These are phyloP conservation scores for Sylvia atricapilla DNA, from an alignment of 2,113 vertebrate species.

Conservation along the genomic window DNA sequence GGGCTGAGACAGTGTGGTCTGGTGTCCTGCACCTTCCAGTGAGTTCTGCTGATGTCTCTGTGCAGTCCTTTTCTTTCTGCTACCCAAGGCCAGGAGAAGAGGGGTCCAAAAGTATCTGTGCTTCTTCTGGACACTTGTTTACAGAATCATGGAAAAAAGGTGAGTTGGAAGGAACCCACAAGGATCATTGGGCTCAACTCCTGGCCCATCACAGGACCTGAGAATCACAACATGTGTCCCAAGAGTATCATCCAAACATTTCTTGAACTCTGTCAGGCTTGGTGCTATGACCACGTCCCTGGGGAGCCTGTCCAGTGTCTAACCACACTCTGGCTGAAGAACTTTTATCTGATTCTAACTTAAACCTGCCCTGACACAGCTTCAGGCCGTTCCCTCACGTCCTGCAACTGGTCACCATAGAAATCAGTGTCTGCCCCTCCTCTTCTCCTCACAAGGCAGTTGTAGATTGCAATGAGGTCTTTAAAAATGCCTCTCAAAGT, in stretches of 20 bases:
- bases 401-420: not conserved
- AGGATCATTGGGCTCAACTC: not conserved
- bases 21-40: not conserved
- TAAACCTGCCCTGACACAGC: not conserved
- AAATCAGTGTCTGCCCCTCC: not conserved
- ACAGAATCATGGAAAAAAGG: not conserved
- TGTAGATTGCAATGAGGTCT: not conserved
- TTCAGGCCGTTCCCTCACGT: not conserved
- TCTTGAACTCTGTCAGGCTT: not conserved
- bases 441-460: not conserved
- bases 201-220: too few species aligned
- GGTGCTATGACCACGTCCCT: not conserved
- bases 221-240: not conserved
- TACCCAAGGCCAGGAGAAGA: not conserved
- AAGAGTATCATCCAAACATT: not conserved
- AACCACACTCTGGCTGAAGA: not conserved
- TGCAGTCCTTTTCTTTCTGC: not conserved
- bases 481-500: not conserved
- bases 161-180: not conserved
- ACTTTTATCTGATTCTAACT: not conserved
- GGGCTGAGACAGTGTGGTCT: not conserved
- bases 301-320: not conserved
- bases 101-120: not conserved
- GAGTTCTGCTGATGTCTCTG: not conserved
- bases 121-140: not conserved